phyloP scores from a whole-genome alignment of 2,797 vertebrate genomes.

The Phylloscopus collybita region DNA sequence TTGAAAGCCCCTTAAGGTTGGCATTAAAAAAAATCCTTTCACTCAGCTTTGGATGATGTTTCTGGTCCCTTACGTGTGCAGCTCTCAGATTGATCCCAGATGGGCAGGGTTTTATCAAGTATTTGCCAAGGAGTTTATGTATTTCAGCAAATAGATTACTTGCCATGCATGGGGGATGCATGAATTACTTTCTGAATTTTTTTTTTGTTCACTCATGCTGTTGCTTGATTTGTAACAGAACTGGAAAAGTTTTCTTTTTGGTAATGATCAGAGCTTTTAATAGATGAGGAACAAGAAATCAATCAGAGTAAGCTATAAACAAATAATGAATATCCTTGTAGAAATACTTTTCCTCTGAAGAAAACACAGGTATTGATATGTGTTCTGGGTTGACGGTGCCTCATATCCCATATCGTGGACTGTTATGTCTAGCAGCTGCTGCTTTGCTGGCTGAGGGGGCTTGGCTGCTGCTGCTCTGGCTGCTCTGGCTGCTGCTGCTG shows the following conservation, averaged over 20 bases:
- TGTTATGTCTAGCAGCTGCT: too few relatives aligned
- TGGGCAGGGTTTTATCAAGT: background rate
- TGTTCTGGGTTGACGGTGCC: too few relatives aligned
- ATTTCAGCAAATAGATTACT: background rate
- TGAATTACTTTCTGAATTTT: background rate
- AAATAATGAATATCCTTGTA: background rate
- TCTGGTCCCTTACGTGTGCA: background rate
- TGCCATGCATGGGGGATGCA: fast-evolving
- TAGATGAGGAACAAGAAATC: background rate
- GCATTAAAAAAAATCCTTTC: background rate
- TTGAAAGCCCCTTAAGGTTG: background rate
- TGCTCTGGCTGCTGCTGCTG: too few relatives aligned
- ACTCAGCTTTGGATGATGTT: background rate
- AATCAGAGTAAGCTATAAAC: background rate
- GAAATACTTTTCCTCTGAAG: background rate
- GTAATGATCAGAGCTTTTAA: background rate
- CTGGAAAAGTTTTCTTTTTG: background rate
- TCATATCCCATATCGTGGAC: too few relatives aligned
- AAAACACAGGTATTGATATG: background rate
- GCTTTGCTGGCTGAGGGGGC: too few relatives aligned
- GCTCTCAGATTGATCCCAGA: background rate
- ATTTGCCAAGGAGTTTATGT: background rate
- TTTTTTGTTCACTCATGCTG: background rate
- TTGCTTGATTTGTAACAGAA: background rate
- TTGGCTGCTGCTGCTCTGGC: too few relatives aligned